These are phyloP conservation scores for Alentia gelatinosa DNA, from an alignment of 2,888 invertebrate genomes.

Conservation along the genomic window DNA sequence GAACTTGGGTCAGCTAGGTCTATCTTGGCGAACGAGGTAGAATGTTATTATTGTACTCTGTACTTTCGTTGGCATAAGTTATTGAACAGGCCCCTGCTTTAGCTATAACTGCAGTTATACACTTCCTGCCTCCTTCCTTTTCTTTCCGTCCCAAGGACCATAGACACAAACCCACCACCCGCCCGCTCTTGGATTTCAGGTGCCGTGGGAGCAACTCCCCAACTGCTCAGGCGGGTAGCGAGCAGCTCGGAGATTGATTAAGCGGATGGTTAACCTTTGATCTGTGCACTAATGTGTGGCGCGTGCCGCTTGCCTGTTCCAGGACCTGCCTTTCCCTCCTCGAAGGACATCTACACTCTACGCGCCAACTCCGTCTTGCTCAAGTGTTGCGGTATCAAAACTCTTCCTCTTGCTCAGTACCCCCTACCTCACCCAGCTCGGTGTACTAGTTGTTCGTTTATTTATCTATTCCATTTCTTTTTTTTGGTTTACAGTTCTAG, in stretches of 20 bases:
- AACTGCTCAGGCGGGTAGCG: background rate
- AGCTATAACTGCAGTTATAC: no score
- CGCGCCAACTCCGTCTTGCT: slow-evolving; percentile 4
- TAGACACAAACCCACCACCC: no score
- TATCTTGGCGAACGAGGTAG: no score
- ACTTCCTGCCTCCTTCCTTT: no score
- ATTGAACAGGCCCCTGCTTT: no score
- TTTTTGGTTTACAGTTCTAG: background rate
- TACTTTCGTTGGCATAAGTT: no score
- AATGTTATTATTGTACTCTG: no score
- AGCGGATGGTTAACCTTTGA: background rate
- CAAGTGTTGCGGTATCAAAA: slow-evolving; percentile 19
- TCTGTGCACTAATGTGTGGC: slow-evolving; percentile 7
- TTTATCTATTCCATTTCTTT: background rate
- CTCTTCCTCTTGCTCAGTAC: slow-evolving; percentile 16
- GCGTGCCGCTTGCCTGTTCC: slow-evolving; percentile 40
- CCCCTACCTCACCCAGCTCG: slow-evolving; percentile 22
- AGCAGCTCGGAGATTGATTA: background rate
- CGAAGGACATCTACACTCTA: background rate
- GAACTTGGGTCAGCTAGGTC: no score
- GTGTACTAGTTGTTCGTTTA: background rate
- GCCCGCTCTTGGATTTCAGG: no score
- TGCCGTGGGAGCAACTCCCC: no score
- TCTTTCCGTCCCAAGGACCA: no score
- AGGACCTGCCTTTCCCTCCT: slow-evolving; percentile 3